A percentile compares a stretch with the other conserved stretches of the same genome.
These are phyloP conservation scores for Nymphicus hollandicus DNA, from an alignment of 2,113 vertebrate genomes.

Conservation along the genomic window DNA sequence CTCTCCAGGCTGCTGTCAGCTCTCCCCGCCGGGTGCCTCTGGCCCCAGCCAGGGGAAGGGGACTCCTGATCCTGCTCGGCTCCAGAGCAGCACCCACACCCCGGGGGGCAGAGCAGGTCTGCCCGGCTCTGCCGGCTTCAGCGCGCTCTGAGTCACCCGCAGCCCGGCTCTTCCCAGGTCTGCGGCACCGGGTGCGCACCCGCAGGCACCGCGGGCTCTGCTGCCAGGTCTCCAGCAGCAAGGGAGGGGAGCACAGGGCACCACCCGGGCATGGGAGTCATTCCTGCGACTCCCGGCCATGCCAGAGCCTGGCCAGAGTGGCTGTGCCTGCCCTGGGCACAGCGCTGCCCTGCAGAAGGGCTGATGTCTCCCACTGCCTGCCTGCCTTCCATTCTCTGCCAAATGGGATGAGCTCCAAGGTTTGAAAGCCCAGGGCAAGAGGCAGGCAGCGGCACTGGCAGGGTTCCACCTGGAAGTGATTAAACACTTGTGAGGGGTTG, in stretches of 20 bases:
- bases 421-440: not conserved
- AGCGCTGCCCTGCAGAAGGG: not conserved
- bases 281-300: not conserved
- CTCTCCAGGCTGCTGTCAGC: not conserved
- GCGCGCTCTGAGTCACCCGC: not conserved
- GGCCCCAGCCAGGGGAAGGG: not conserved
- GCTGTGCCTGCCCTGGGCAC: not conserved
- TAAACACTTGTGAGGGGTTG: not conserved
- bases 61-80: not conserved
- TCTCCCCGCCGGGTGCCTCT: not conserved
- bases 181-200: not conserved
- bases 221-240: not conserved
- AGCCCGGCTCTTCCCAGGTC: not conserved
- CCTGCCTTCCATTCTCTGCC: not conserved
- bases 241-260: rapidly evolving
- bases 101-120: slow-evolving; percentile 19
- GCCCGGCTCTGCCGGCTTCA: slow-evolving; percentile 43
- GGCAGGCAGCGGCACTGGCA: not conserved
- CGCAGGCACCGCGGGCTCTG: not conserved
- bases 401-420: not conserved
- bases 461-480: not conserved
- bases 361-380: no score
- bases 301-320: not conserved
- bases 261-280: not conserved
- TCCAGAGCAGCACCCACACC: not conserved